Base-by-base conservation (phyloP, 2,113 vertebrate species). In the Bos indicus region DNA sequence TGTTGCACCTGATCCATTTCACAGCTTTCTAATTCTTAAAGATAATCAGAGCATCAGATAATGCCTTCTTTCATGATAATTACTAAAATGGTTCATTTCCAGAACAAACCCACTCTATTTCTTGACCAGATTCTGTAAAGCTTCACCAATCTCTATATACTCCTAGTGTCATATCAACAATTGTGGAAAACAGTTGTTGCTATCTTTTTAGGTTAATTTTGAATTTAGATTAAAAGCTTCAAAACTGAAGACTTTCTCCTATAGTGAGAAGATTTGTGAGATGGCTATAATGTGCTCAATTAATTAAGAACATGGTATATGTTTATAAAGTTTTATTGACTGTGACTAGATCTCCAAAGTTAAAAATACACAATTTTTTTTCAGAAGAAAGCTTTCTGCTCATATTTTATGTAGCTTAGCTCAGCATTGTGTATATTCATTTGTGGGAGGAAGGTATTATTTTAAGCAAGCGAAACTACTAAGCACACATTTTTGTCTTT, bases 21-120 rank as follows among this genome's bases (percentile, higher is more conserved):
- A 43, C 12, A 91, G 43, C 64, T 97, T 96, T 93, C 23, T 85
- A 88, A 56, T 82, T 82, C 25, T 88, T 94, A 90, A 57, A 90
- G 14, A 36, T 57, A 83, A n/a, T 91, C 8, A 74, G n/a, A 91
- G 16, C 3, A 13, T 43, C 81, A 82, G 40, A 57, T 43, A 80
- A 81, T 80, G n/a, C 5, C 36, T 2, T 89, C 36, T 94, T 77
- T 88, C 23, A 33, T 54, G 23, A 51, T 54, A 71, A 36, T 62
- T 93, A 19, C 60, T 90, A 36, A 14, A 67, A 96, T 64, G 5
- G 8, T 8, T 81, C 2, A 30, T 40, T 17, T 94, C 7, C 6
- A 82, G 4, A 81, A 40, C 5, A 36, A 33, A 64, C n/a, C 33
- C 71, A 21, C 28, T 93, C 21, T 90, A 6, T 84, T 81, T 90